phyloP scores from a whole-genome alignment of 2,113 vertebrate species.

The Anarhynchus alexandrinus region DNA sequence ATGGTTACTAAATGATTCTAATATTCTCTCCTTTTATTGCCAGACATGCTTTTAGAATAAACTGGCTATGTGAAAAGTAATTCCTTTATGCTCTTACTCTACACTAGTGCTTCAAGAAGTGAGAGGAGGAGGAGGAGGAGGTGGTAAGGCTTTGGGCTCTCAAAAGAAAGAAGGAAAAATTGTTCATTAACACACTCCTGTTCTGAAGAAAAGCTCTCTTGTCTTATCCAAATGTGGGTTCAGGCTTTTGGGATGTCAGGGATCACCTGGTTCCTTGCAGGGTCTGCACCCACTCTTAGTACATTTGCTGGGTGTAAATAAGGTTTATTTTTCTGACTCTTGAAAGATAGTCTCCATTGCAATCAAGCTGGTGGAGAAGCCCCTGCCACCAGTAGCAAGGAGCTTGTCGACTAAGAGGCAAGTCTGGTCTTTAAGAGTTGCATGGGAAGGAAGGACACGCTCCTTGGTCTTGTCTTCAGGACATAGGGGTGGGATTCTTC shows the following conservation, averaged over 20 bases:
- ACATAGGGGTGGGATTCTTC: neutral
- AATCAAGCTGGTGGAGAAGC: neutral
- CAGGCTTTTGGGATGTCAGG: neutral
- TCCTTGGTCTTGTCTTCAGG: neutral
- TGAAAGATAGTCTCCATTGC: neutral
- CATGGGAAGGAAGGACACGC: neutral
- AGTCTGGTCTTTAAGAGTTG: neutral
- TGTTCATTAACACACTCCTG: neutral
- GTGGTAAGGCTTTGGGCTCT: neutral
- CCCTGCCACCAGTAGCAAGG: neutral
- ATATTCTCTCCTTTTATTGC: constrained; percentile 12
- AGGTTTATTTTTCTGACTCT: neutral
- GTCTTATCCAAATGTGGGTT: neutral
- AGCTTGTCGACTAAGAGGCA: neutral
- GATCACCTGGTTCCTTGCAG: neutral
- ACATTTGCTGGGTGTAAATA: neutral
- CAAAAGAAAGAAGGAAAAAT: neutral
- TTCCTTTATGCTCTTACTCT: neutral
- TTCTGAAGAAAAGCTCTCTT: neutral
- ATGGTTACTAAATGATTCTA: constrained; percentile 17
- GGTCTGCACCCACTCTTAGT: neutral
- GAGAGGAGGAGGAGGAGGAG: neutral
- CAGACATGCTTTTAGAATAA: constrained; percentile 31
- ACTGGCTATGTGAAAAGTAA: neutral
- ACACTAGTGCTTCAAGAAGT: neutral